These are phyloP conservation scores for Camelus dromedarius DNA, from an alignment of 2,113 vertebrate genomes.

Conservation along the genomic window DNA sequence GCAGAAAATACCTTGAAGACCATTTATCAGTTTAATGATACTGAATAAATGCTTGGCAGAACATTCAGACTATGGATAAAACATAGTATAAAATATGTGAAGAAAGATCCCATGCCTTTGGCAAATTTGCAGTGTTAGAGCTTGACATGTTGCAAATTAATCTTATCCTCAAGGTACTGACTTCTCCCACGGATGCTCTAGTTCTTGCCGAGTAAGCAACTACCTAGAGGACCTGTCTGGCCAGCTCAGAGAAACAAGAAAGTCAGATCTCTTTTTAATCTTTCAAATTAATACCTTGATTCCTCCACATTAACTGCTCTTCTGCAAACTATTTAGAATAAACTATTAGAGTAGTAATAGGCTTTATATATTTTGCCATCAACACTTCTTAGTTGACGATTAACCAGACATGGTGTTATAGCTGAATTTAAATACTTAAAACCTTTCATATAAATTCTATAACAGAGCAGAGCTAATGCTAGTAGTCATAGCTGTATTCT, in stretches of 20 bases:
- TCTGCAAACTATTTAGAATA: background rate
- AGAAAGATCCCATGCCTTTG: background rate
- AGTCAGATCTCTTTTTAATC: background rate
- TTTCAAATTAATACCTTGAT: background rate
- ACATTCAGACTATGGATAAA: background rate
- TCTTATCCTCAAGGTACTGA: background rate
- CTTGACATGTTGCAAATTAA: background rate
- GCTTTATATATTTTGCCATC: background rate
- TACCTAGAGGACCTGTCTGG: background rate
- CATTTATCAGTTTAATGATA: conserved; percentile 54
- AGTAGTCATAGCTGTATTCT: background rate
- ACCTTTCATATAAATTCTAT: background rate
- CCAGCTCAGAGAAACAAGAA: background rate
- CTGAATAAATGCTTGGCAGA: conserved; percentile 19
- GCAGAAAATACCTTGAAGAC: conserved; percentile 41
- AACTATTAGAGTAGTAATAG: background rate
- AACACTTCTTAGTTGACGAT: background rate
- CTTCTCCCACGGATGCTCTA: background rate
- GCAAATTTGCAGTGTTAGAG: background rate
- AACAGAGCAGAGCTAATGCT: background rate
- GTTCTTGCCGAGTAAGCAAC: background rate
- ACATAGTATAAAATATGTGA: background rate
- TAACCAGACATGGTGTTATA: background rate
- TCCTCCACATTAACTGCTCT: background rate
- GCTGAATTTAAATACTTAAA: background rate